phyloP scores from a whole-genome alignment of 2,113 vertebrate genomes.

The Muscicapa adusta region DNA sequence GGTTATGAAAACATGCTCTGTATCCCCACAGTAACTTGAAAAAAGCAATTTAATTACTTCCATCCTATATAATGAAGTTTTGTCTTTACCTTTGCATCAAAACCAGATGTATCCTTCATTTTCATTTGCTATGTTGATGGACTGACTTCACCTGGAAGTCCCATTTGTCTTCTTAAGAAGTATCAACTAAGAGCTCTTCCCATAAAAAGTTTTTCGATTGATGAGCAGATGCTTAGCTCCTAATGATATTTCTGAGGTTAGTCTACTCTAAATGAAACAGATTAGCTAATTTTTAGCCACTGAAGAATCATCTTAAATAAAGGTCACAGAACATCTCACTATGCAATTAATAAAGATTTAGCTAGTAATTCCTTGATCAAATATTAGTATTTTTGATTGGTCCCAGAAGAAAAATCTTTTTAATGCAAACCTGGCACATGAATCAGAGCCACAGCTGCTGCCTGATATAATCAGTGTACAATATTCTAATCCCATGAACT shows the following conservation, averaged over 20 bases:
- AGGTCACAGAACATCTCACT: slow-evolving; percentile 33
- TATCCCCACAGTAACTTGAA: neutral
- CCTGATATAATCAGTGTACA: slow-evolving; percentile 49
- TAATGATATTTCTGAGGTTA: slow-evolving; percentile 22
- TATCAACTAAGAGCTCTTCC: neutral
- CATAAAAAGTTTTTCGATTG: slow-evolving; percentile 21
- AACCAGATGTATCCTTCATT: neutral
- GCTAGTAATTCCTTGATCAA: slow-evolving; percentile 51
- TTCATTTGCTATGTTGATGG: neutral
- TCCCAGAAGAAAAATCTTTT: slow-evolving; percentile 53
- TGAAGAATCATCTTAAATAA: slow-evolving; percentile 40
- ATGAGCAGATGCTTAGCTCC: slow-evolving; percentile 11
- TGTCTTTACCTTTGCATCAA: neutral
- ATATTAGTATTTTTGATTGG: slow-evolving; percentile 66
- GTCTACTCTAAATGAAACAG: slow-evolving; percentile 45
- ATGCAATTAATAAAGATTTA: slow-evolving; percentile 55
- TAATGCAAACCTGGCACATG: slow-evolving; percentile 49
- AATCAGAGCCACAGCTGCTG: slow-evolving; percentile 56
- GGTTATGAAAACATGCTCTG: neutral
- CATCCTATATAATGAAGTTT: neutral
- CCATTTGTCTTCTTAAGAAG: neutral
- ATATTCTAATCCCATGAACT: slow-evolving; percentile 52
- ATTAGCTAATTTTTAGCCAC: slow-evolving; percentile 24
- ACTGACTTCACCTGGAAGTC: neutral
- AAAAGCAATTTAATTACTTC: slow-evolving; percentile 1